A percentile compares a stretch with the other conserved stretches of the same genome.
Conservation (phyloP, 2,797 vertebrate genomes). For the Esox masquinongy region DNA sequence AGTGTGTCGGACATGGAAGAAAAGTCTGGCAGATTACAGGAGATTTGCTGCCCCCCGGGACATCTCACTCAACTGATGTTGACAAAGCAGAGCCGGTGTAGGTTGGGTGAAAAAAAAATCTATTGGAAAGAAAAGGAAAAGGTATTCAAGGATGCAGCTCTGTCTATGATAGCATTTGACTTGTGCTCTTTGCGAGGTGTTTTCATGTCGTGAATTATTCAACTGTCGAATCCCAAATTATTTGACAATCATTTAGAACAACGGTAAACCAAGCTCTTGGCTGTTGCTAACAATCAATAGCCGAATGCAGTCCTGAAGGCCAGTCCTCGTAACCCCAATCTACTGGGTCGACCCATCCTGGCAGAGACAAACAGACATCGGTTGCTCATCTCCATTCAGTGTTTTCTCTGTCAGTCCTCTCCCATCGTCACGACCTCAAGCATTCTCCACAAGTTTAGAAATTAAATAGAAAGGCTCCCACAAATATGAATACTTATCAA, state of each 20-base stretch:
- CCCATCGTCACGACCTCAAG: background rate
- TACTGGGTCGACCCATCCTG: background rate
- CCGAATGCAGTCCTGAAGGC: conserved; percentile 59
- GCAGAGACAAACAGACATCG: background rate
- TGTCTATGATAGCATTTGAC: conserved; percentile 38
- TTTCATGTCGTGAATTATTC: conserved; percentile 64
- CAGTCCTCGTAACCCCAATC: background rate
- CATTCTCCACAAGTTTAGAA: background rate
- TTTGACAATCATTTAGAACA: conserved; percentile 68
- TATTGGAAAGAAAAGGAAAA: conserved; percentile 27
- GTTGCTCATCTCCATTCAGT: background rate
- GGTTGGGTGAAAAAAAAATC: conserved; percentile 14
- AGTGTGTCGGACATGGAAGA: conserved; percentile 46
- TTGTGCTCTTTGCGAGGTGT: conserved; percentile 47
- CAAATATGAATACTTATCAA: background rate
- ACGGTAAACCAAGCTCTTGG: conserved; percentile 64
- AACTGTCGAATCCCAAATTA: conserved; percentile 67
- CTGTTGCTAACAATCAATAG: conserved; percentile 61
- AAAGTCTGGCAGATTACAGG: conserved; percentile 60
- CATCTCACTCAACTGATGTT: conserved; percentile 60
- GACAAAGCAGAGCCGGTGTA: conserved; percentile 59
- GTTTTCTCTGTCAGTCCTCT: background rate
- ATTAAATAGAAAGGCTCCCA: background rate
- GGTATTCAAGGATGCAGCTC: conserved; percentile 21
- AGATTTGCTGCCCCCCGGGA: conserved; percentile 58